Conservation (phyloP, 2,797 vertebrate genomes). For the Manis crassicaudata region DNA sequence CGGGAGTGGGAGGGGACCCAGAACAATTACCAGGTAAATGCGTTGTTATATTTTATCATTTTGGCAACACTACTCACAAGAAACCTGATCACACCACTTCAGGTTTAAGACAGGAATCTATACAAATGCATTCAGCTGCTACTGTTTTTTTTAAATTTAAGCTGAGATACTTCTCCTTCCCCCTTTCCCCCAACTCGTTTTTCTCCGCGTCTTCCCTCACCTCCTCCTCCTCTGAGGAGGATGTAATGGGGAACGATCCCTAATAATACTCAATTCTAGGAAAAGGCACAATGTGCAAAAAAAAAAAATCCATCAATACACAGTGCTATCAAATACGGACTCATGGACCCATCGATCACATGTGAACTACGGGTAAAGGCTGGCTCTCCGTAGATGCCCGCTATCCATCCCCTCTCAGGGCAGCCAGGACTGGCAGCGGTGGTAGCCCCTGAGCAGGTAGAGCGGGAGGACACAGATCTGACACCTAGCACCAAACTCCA, state of each 20-base stretch:
- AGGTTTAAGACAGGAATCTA: not conserved
- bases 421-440: fast-evolving
- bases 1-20: not conserved
- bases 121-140: not conserved
- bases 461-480: not conserved
- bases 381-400: not conserved
- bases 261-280: not conserved
- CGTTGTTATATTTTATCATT: not conserved
- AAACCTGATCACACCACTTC: not conserved
- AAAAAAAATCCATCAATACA: not conserved
- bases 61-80: not conserved
- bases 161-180: not conserved
- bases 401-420: not conserved
- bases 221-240: not conserved
- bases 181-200: no score
- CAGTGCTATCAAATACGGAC: not conserved
- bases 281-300: not conserved
- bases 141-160: not conserved
- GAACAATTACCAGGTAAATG: not conserved
- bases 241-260: not conserved
- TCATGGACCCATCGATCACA: fast-evolving
- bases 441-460: not conserved
- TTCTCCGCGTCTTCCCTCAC: no score
- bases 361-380: fast-evolving
- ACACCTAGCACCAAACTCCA: no score